Evolutionary conservation across 2,797 vertebrate species (phyloP), one percentile per base, ranked within the genome.

Genomic region (Gouania willdenowi): DNA sequence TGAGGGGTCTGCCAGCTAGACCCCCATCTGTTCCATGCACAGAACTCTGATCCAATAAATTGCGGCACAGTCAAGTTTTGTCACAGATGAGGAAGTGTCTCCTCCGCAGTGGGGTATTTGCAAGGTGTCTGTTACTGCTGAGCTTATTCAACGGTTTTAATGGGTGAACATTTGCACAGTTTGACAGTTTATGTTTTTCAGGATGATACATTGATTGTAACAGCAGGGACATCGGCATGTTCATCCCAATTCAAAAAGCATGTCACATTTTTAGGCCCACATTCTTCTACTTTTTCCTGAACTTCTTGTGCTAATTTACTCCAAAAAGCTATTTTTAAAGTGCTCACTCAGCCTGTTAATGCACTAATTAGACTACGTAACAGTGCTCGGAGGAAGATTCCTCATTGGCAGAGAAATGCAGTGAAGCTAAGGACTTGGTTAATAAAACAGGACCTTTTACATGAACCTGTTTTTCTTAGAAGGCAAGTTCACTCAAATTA

Each of bases 21-120:
- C 74, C 71, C 79, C 87, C 85, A 88, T 89, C 86, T 88, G 85
- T 72, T 80, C 72, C 68, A 61, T 64, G 66, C 74, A 74, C 73
- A 76, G 49, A 65, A 82, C 78, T 83, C 59, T 71, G 80, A 86
- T 82, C 82, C 75, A 79, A 82, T 87, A 87, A 85, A 77, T 77
- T 71, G 71, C 18, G 11, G 68, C 64, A 59, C 71, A 67, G 61
- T 71, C 65, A 74, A 66, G 72, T 75, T 79, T 72, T 59, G 78
- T 79, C 70, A 71, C 65, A 77, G 36, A 60, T 61, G 66, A 74
- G 66, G 52, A 67, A 49, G 39, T 27, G 41, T 49, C 54, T 49
- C 13, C 47, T 47, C 40, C 41, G 56, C 33, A 22, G 5, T 35
- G 23, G 54, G 41, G 47, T 32, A 26, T 47, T 48, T 21, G 30